A percentile compares a stretch with the other conserved stretches of the same genome.
Conservation (phyloP, 2,113 vertebrate species). For the Tupaia chinensis region DNA sequence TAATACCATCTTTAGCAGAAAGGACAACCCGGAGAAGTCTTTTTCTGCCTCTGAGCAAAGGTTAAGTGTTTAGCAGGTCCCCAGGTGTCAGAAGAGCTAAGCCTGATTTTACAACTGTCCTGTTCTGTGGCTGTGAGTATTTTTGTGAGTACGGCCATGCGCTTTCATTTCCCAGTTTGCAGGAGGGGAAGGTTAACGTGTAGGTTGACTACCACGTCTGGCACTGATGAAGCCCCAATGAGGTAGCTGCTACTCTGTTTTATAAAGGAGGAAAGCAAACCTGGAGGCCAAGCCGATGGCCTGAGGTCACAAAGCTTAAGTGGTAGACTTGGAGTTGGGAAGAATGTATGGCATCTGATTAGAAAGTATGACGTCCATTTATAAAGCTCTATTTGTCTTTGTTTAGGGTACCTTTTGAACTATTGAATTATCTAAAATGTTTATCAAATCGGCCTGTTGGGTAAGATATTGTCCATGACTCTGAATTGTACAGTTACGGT, state of each 20-base stretch:
- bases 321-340: not conserved
- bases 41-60: not conserved
- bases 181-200: not conserved
- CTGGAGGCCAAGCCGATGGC: not conserved
- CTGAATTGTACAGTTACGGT: not conserved
- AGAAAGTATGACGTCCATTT: constrained; percentile 26
- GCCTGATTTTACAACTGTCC: not conserved
- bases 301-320: not conserved
- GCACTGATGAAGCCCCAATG: not conserved
- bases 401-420: not conserved
- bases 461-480: not conserved
- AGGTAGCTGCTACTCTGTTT: not conserved
- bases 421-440: not conserved
- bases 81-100: not conserved
- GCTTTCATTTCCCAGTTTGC: not conserved
- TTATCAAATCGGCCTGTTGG: not conserved
- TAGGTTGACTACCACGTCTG: not conserved
- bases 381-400: not conserved
- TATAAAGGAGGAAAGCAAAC: not conserved
- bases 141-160: not conserved
- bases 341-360: constrained; percentile 20
- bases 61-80: not conserved
- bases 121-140: not conserved
- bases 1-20: not conserved
- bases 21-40: not conserved